These are phyloP conservation scores for Aulostomus chinensis DNA, from an alignment of 2,797 vertebrate genomes.

Conservation along the genomic window DNA sequence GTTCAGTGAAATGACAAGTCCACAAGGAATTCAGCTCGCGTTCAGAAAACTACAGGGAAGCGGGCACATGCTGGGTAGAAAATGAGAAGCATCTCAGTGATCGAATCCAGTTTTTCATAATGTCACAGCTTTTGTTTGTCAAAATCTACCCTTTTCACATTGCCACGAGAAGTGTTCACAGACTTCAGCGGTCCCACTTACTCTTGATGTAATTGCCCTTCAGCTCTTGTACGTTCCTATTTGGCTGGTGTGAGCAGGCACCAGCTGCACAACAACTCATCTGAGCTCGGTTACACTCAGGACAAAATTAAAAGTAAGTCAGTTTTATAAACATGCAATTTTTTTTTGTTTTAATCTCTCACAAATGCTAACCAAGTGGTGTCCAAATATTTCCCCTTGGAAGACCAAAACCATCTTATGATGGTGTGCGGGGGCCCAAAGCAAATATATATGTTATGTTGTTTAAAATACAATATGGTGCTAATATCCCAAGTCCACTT, in stretches of 20 bases:
- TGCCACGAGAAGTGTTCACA: constrained; percentile 17
- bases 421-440: too few species aligned
- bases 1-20: constrained; percentile 57
- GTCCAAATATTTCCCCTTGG: too few species aligned
- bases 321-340: too few species aligned
- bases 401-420: too few species aligned
- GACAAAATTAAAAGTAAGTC: constrained; percentile 3
- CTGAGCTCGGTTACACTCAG: constrained; percentile 12
- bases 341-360: too few species aligned
- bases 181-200: constrained; percentile 20
- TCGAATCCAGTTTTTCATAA: constrained; percentile 50
- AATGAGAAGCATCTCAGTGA: constrained; percentile 46
- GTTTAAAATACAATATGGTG: too few species aligned
- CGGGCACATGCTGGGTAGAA: constrained; percentile 38
- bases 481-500: too few species aligned
- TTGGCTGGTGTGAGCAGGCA: constrained; percentile 32
- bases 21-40: constrained; percentile 46
- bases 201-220: constrained; percentile 37
- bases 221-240: constrained; percentile 10
- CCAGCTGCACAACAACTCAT: constrained; percentile 25
- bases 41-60: constrained; percentile 21
- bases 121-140: constrained; percentile 52
- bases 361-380: too few species aligned
- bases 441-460: too few species aligned
- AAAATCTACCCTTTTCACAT: constrained; percentile 40